Evolutionary conservation across 2,797 vertebrate species (phyloP), one percentile per base, ranked within the genome.

Genomic region (Diplodus puntazzo): DNA sequence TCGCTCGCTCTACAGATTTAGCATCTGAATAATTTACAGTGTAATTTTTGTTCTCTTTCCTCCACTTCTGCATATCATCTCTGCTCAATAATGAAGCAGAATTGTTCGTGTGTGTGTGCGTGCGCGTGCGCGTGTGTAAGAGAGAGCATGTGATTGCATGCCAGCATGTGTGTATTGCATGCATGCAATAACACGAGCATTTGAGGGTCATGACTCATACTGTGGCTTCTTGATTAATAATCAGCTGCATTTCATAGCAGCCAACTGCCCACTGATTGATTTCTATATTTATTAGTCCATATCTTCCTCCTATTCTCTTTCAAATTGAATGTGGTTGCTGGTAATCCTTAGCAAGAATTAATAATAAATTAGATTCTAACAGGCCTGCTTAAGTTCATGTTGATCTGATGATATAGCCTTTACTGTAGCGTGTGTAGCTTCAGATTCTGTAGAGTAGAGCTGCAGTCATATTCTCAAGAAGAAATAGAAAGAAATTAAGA

Each of bases 81-180:
- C 81, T 83, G 84, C 72, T 79, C 39, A 17, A 63, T 63, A 18
- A 43, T 7, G 49, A 53, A 69, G 80, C 78, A 68, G 72, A 72
- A 43, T 9, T 30, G 76, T 92, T 85, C 77, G 67, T 86, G 73
- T 25, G 23, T 45, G 59, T 42, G 65, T 65, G 76, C 34, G 53
- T 13, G 61, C 2, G 59, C 43, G 57, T 23, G 83, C 39, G 71
- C 17, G 45, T 27, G 53, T 23, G 83, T 43, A 9, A 46, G 63
- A 39, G 80, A 59, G 80, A 63, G 78, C 85, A 73, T 66, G 66
- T 55, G 80, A 12, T 58, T 77, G 92, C 80, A 85, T 84, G 85
- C 62, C 63, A 58, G 79, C 87, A 72, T 80, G 84, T 85, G 69
- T 65, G 73, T 63, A 27, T 48, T 79, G 53, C 85, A 80, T 84